These are phyloP conservation scores for Pogonomyrmex californicus DNA, from an alignment of 1,140 invertebrate species.

Conservation along the genomic window DNA sequence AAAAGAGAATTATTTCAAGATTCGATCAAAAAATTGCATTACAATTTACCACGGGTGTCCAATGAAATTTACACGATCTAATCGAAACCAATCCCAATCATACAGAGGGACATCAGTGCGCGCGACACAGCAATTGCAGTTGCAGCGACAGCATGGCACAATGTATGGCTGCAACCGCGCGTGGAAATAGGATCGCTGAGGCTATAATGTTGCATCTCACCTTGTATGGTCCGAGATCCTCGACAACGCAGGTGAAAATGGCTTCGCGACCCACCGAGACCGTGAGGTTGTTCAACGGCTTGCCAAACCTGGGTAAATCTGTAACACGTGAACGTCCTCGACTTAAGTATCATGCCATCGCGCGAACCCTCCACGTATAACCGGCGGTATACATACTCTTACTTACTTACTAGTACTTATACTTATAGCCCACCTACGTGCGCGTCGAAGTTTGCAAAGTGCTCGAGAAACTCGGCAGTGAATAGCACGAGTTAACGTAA, in stretches of 20 bases:
- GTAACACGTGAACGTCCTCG: slow-evolving; percentile 80
- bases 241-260: slow-evolving; percentile 92
- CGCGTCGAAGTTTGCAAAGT: slow-evolving; percentile 73
- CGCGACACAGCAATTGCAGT: slow-evolving; percentile 49
- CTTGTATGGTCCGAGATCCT: slow-evolving; percentile 93
- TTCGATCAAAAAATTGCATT: background rate
- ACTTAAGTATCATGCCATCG: slow-evolving; percentile 69
- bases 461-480: slow-evolving; percentile 68
- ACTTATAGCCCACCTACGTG: slow-evolving; percentile 68
- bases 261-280: slow-evolving; percentile 93
- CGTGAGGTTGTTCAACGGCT: slow-evolving; percentile 93
- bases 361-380: slow-evolving; percentile 63
- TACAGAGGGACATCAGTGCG: background rate
- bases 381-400: slow-evolving; percentile 56
- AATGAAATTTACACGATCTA: slow-evolving; percentile 18
- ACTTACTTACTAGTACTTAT: slow-evolving; percentile 74
- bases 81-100: slow-evolving; percentile 25
- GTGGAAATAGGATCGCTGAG: slow-evolving; percentile 26
- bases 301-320: slow-evolving; percentile 92
- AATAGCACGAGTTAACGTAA: slow-evolving; percentile 78
- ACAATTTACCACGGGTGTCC: background rate
- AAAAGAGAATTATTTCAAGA: background rate
- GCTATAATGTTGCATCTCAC: slow-evolving; percentile 85
- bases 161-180: slow-evolving; percentile 30
- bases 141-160: slow-evolving; percentile 16